These are phyloP conservation scores for Carduelis carduelis DNA, from an alignment of 2,797 vertebrate species.

Conservation along the genomic window DNA sequence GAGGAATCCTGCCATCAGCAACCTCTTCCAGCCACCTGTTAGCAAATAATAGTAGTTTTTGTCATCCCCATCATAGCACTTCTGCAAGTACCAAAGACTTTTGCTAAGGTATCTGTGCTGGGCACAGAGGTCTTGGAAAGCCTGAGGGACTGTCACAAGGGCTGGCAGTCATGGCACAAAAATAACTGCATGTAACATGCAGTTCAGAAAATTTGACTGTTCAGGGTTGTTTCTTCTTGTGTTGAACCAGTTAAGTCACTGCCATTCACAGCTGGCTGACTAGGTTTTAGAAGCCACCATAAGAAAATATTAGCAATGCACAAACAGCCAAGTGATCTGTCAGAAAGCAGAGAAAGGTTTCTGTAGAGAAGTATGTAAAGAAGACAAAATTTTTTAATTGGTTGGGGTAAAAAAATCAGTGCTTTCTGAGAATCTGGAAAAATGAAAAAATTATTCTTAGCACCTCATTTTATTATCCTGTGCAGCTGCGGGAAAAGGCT, in stretches of 20 bases:
- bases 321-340: neutral
- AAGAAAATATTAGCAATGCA: neutral
- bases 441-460: neutral
- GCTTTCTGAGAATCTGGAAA: neutral
- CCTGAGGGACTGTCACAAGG: neutral
- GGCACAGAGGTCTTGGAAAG: neutral
- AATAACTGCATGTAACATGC: neutral
- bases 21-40: neutral
- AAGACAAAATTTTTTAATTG: neutral
- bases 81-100: neutral
- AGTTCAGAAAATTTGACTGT: neutral
- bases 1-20: neutral
- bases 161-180: rapidly evolving
- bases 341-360: neutral
- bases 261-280: neutral
- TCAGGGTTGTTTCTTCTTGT: neutral
- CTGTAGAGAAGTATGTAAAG: neutral
- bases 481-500: neutral
- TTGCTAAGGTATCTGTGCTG: neutral
- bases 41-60: neutral
- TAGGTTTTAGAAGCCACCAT: neutral
- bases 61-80: neutral
- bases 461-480: neutral
- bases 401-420: neutral
- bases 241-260: neutral